Conservation (phyloP, 2,113 vertebrate genomes). For the Myiozetetes cayanensis region DNA sequence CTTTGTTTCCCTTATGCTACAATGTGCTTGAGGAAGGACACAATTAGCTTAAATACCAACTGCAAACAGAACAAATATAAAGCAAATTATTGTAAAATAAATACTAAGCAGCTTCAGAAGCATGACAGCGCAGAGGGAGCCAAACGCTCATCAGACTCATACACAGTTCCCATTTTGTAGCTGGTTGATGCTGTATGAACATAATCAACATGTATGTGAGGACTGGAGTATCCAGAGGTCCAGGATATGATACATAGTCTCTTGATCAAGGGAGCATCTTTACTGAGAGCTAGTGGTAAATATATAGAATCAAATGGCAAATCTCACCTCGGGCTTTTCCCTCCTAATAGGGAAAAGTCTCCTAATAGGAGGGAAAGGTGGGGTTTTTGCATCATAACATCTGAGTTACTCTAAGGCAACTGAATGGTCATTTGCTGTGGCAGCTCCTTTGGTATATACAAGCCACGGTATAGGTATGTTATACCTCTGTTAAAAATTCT, state of each 20-base stretch:
- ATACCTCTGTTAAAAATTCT: neutral
- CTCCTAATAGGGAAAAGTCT: neutral
- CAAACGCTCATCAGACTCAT: neutral
- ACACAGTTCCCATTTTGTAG: neutral
- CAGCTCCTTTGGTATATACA: neutral
- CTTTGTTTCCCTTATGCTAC: neutral
- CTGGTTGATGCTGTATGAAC: neutral
- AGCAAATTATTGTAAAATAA: neutral
- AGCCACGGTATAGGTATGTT: accelerated
- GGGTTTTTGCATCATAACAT: accelerated
- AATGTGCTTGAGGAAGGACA: neutral
- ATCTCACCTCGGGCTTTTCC: neutral
- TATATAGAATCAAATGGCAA: neutral
- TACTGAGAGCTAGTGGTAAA: neutral
- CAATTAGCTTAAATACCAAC: neutral
- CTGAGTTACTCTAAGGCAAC: neutral
- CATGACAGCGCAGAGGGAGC: neutral
- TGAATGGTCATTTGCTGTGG: neutral
- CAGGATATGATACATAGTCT: neutral
- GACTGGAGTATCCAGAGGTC: neutral
- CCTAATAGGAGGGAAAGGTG: neutral
- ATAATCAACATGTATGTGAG: neutral
- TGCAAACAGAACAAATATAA: neutral
- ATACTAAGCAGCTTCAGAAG: neutral
- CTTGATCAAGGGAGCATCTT: neutral